These are phyloP conservation scores for Castor canadensis DNA, from an alignment of 2,113 vertebrate genomes.

Conservation along the genomic window DNA sequence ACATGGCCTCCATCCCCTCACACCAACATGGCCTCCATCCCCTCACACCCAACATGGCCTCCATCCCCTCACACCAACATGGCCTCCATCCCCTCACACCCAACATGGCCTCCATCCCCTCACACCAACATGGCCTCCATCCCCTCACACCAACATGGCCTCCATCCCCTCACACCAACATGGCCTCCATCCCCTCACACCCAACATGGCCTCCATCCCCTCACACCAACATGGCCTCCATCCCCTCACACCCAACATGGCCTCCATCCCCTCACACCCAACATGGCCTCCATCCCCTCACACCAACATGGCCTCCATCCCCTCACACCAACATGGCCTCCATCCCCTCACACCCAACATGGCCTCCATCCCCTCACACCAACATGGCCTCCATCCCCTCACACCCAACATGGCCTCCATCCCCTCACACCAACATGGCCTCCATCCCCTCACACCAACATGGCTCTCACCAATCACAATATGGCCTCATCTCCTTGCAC, in stretches of 20 bases:
- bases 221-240: background rate
- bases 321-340: no score
- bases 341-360: no score
- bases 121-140: background rate
- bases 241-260: no score
- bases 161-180: background rate
- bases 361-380: background rate
- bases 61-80: background rate
- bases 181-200: no score
- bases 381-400: background rate
- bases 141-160: background rate
- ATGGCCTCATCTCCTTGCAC: background rate
- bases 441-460: background rate
- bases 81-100: background rate
- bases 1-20: background rate
- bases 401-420: background rate
- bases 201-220: background rate
- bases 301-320: background rate
- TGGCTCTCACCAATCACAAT: background rate
- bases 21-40: background rate
- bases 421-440: background rate
- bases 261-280: background rate
- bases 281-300: no score
- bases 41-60: background rate
- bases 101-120: background rate